These are phyloP conservation scores for Schizopygopsis malacanthus DNA, from an alignment of 2,797 vertebrate species.

Conservation along the genomic window DNA sequence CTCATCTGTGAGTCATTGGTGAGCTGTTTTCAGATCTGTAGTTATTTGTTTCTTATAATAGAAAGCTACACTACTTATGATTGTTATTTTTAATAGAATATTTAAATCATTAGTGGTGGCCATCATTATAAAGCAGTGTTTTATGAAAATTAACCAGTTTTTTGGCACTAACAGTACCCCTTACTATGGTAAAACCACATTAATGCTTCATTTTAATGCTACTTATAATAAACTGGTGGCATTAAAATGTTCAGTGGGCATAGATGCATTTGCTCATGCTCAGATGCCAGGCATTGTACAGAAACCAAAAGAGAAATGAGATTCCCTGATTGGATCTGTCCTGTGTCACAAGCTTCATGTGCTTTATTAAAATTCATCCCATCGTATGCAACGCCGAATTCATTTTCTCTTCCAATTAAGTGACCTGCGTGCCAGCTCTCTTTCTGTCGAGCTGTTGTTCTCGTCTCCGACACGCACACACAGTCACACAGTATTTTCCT, in stretches of 20 bases:
- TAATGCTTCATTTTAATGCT: neutral
- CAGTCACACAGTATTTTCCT: conserved; percentile 28
- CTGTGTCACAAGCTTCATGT: conserved; percentile 49
- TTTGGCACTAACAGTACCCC: neutral
- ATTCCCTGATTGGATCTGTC: conserved; percentile 51
- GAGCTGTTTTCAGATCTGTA: neutral
- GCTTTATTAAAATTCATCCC: conserved; percentile 59
- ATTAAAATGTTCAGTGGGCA: conserved; percentile 14
- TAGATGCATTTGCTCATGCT: conserved; percentile 12
- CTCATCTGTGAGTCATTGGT: neutral
- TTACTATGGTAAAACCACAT: neutral
- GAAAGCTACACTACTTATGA: neutral
- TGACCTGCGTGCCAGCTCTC: conserved; percentile 27
- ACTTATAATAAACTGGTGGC: conserved; percentile 8
- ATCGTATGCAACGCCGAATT: conserved; percentile 33
- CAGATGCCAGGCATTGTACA: conserved; percentile 27
- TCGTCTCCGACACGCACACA: conserved; percentile 16
- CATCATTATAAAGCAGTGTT: neutral
- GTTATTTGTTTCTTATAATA: neutral
- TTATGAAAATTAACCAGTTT: no score
- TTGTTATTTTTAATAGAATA: neutral
- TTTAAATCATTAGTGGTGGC: neutral
- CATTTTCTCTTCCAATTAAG: conserved; percentile 55
- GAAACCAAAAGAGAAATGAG: conserved; percentile 45
- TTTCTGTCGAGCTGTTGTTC: conserved; percentile 3